Base-by-base conservation (phyloP, 2,797 vertebrate genomes). In the Epinephelus awoara region DNA sequence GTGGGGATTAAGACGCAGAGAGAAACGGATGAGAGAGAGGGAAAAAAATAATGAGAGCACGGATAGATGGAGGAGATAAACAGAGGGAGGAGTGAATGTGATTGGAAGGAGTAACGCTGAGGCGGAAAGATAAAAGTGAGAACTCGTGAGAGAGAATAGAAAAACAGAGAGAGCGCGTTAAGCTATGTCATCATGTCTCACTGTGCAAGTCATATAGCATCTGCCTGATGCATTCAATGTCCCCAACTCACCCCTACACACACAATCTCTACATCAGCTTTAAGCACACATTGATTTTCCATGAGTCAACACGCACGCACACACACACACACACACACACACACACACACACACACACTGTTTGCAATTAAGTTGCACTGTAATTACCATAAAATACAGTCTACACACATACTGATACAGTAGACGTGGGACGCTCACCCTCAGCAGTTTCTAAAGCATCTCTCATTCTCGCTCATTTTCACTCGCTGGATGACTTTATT, bases 171-270 rank as follows among this genome's bases (percentile, higher is more conserved):
- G 51, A 47, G 66, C 40, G 56, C 40, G 11, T 42, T 59, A 13
- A 77, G 59, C 27, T 54, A 59, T 62, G 78, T 85, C 82, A 79
- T 83, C 66, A 55, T 57, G 69, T 80, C 71, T 85, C 64, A 79
- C 67, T 81, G 72, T 84, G 65, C 71, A 83, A 81, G 85, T 83
- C 75, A 82, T 82, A 68, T 14, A 82, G 89, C 91, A 90, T 90
- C 89, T 89, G 87, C 61, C 51, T 72, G 79, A 81, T 85, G 72
- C 76, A 79, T 84, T 85, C 67, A 71, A 49, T 85, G 82, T 82
- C 82, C 84, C 66, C n/a, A 51, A 44, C 38, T 84, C 72, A 88
- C 82, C 80, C 64, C 9, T 3, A 25, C 47, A 64, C 6, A 72
- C 51, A 65, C 73, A 78, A 25, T 10, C 25, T 27, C 25, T 44